A percentile compares a stretch with the other conserved stretches of the same genome.
phyloP scores from a whole-genome alignment of 2,797 vertebrate genomes.

The Delichon dasypus region DNA sequence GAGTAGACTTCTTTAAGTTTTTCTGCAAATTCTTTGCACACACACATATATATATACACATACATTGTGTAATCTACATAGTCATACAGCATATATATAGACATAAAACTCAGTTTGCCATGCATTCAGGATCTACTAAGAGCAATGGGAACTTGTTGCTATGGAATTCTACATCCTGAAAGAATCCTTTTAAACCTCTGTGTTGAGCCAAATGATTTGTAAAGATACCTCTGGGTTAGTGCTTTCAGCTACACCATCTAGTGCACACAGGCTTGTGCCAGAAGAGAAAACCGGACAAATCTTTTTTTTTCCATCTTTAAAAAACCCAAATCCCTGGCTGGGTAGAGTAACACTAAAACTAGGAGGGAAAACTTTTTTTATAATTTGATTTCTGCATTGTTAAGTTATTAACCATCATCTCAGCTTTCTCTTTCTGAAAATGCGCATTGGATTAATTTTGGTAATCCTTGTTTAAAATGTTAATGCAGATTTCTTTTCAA shows the following conservation, averaged over 20 bases:
- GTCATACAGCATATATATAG: not conserved
- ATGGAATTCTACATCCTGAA: not conserved
- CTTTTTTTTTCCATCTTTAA: not conserved
- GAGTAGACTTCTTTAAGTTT: not conserved
- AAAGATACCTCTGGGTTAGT: not conserved
- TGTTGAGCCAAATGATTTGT: not conserved
- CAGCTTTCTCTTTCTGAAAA: not conserved
- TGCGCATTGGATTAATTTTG: not conserved
- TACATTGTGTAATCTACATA: not conserved
- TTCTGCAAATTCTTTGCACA: not conserved
- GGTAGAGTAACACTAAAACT: not conserved
- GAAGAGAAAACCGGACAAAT: not conserved
- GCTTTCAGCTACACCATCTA: not conserved
- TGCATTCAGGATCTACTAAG: not conserved
- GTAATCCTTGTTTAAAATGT: not conserved
- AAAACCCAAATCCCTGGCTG: not conserved
- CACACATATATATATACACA: accelerated
- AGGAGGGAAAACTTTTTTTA: not conserved
- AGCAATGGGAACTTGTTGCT: not conserved
- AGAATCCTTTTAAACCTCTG: not conserved
- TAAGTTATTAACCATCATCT: not conserved
- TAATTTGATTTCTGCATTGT: not conserved
- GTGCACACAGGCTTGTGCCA: not conserved
- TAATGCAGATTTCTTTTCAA: not conserved
- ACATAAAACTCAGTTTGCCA: not conserved